Evolutionary conservation across 1,140 invertebrate genomes (phyloP).

Genomic region (Plutomurus gul): DNA sequence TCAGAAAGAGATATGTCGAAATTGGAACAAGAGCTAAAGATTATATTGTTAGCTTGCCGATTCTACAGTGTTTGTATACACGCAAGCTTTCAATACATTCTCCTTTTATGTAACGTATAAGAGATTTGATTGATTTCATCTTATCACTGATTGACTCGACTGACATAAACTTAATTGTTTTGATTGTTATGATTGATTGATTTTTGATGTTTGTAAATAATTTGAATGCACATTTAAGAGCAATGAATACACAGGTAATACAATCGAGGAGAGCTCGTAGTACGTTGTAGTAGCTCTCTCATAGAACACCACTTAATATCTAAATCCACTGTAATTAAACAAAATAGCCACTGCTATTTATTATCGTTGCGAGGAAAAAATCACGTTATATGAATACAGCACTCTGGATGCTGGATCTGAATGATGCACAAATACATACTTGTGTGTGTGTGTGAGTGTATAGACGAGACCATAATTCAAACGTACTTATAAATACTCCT

Average conservation of each 20-base stretch:
- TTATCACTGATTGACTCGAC: conserved; percentile 25
- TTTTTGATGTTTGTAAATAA: not conserved
- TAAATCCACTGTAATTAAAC: too few relatives aligned
- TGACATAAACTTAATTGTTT: not conserved
- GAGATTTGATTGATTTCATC: conserved; percentile 19
- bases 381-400: too few relatives aligned
- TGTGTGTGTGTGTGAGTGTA: too few relatives aligned
- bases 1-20: conserved; percentile 27
- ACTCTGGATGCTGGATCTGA: too few relatives aligned
- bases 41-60: not conserved
- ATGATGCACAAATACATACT: too few relatives aligned
- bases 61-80: not conserved
- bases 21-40: conserved; percentile 11
- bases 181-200: conserved; percentile 17
- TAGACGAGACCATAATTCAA: too few relatives aligned
- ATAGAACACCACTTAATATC: too few relatives aligned
- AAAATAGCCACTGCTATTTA: too few relatives aligned
- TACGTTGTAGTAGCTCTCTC: too few relatives aligned
- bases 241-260: conserved; percentile 1
- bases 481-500: too few relatives aligned
- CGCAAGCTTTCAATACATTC: not conserved
- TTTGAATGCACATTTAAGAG: not conserved
- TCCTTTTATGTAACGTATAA: not conserved
- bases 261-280: too few relatives aligned
- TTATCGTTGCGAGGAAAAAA: too few relatives aligned